Base-by-base conservation (phyloP, 2,888 invertebrate species). In the Meghimatium bilineatum region DNA sequence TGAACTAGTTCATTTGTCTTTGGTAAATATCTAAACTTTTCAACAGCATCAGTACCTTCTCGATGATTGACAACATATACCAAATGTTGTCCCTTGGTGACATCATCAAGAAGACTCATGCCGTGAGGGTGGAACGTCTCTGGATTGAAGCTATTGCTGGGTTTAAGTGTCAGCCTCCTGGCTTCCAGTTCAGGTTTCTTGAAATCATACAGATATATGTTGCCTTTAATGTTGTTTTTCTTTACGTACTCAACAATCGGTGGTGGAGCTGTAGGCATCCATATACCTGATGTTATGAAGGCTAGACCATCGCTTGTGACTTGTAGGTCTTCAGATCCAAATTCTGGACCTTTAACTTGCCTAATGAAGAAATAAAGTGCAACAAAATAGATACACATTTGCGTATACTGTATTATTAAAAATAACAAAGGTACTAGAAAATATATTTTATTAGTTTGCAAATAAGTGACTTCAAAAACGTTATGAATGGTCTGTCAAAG, bases 291-390 rank as follows among this genome's bases (percentile, higher is more conserved):
- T 36, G 90, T 88, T 36, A 91, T 90, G 72, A 91, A 89, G 32
- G 91, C 89, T 6, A 89, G 83, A 1, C 91, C 91, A 88, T 88
- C 87, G 44, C 88, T 86, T n/a, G 89, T 83, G 6, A 89, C 89
- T 60, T 90, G 87, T 83, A 91, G 87, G 76, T 91, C 89, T 79
- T 91, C 91, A 34, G 90, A 88, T 12, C 91, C 91, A 86, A 66
- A 76, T 67, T 77, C 66, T 23, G 67, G 20, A n/a, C 82, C 77
- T 38, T 78, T 71, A 0, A 83, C 78, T 34, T 52, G 78, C 14
- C 78, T 80, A 56, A 23, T 34, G 69, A 34, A 12, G 8, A 67
- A 67, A 67, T 20, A 67, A 12, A 69, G 5, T 17, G 49, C 14
- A 77, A 49, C 17, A 17, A n/a, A n/a, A n/a, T n/a, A n/a, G n/a